Evolutionary conservation across 2,888 invertebrate genomes (phyloP).

Genomic region (Diarsia dahlii): DNA sequence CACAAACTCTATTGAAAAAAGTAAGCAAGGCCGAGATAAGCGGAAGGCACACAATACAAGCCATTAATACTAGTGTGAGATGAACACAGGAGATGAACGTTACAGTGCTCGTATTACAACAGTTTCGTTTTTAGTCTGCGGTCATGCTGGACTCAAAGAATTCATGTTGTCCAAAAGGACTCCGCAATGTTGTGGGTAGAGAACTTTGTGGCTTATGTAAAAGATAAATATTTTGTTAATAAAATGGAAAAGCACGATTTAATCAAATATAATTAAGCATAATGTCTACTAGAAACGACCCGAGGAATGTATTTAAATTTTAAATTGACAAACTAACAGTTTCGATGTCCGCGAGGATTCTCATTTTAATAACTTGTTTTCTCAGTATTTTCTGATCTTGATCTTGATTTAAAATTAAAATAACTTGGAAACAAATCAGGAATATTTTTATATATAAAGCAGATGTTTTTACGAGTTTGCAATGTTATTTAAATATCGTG

Average conservation of each 20-base stretch:
- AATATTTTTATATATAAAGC: constrained; percentile 32
- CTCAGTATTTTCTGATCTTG: constrained; percentile 42
- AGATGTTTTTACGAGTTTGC: constrained; percentile 26
- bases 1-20: constrained; percentile 37
- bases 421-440: constrained; percentile 13
- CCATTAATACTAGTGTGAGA: constrained; percentile 34
- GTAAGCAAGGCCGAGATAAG: constrained; percentile 35
- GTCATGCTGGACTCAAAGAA: background rate
- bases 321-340: constrained; percentile 38
- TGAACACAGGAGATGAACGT: constrained; percentile 25
- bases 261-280: constrained; percentile 44
- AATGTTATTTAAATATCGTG: constrained; percentile 23
- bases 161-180: background rate
- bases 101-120: constrained; percentile 10
- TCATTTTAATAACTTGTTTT: constrained; percentile 53
- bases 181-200: constrained; percentile 20
- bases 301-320: constrained; percentile 57
- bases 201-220: constrained; percentile 37
- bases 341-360: constrained; percentile 20
- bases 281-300: constrained; percentile 35
- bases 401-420: constrained; percentile 40
- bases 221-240: constrained; percentile 34
- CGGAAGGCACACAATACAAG: constrained; percentile 27
- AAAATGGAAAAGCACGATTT: constrained; percentile 50
- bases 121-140: constrained; percentile 32